A percentile compares a stretch with the other conserved stretches of the same genome.
These are phyloP conservation scores for Stenolophus ochropezus DNA, from an alignment of 2,888 invertebrate genomes.

Conservation along the genomic window DNA sequence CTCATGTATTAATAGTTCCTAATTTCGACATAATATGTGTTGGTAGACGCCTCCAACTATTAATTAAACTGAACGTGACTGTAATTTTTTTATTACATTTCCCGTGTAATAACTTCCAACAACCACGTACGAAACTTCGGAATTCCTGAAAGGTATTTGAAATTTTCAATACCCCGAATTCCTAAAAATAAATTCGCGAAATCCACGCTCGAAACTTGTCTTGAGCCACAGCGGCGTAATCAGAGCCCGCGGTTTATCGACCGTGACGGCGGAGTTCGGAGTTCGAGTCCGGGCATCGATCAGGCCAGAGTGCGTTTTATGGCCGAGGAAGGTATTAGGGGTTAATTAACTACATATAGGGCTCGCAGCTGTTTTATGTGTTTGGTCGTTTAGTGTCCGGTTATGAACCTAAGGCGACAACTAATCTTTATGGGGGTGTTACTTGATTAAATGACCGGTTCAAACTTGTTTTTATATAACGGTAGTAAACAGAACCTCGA, in stretches of 20 bases:
- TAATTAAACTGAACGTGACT: too few species aligned
- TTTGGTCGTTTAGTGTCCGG: not conserved
- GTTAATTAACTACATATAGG: not conserved
- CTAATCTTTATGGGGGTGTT: too few species aligned
- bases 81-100: too few species aligned
- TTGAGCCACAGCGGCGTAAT: conserved; percentile 28
- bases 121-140: not conserved
- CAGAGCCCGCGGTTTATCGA: conserved; percentile 49
- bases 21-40: too few species aligned
- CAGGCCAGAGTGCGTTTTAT: not conserved
- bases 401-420: too few species aligned
- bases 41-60: too few species aligned
- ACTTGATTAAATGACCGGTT: too few species aligned
- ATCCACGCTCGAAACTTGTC: not conserved
- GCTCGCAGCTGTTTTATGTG: not conserved
- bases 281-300: not conserved
- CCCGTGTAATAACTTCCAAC: too few species aligned
- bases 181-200: not conserved
- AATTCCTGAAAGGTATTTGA: not conserved
- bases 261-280: conserved; percentile 53
- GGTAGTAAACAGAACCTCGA: too few species aligned
- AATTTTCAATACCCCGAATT: not conserved
- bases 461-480: too few species aligned
- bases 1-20: too few species aligned
- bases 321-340: not conserved